Evolutionary conservation across 30 jellyfish, hydroid and myxozoan species (phyloP).

Genomic region (Aurelia sp.): DNA sequence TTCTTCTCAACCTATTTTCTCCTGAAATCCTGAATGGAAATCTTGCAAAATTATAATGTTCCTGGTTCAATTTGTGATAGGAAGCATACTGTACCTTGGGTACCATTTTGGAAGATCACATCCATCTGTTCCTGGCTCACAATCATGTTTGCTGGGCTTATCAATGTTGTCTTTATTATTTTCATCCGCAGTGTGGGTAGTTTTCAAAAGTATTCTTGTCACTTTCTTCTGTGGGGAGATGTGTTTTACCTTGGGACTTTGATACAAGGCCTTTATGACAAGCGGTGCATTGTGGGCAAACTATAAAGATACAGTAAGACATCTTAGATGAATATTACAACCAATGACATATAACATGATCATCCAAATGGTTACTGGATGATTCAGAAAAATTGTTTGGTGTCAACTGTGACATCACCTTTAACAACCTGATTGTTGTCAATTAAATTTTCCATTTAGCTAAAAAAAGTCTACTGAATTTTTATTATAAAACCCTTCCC

Average conservation of each 20-base stretch:
- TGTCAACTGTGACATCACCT: too few species aligned
- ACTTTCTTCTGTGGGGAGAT: conserved; percentile 96
- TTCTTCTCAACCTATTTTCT: too few species aligned
- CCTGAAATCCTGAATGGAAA: too few species aligned
- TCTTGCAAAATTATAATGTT: too few species aligned
- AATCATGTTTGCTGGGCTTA: conserved; percentile 40
- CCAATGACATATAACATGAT: too few species aligned
- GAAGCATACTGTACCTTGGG: conserved; percentile 59
- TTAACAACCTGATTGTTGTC: too few species aligned
- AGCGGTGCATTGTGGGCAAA: conserved; percentile 56
- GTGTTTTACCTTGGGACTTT: conserved; percentile 53
- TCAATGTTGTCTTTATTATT: conserved; percentile 28
- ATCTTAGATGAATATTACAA: not conserved
- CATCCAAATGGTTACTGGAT: too few species aligned
- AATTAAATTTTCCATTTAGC: too few species aligned
- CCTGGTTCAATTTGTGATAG: too few species aligned
- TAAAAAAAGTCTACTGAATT: too few species aligned
- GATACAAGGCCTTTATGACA: conserved; percentile 40
- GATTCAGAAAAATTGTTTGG: too few species aligned
- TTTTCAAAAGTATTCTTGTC: conserved; percentile 77
- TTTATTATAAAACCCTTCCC: too few species aligned
- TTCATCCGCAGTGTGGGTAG: conserved; percentile 55
- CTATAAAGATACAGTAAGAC: conserved; percentile 32
- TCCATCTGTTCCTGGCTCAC: conserved; percentile 68
- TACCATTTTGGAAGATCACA: conserved; percentile 72